These are phyloP conservation scores for Brachynemurus nebulosus DNA, from an alignment of 2,888 invertebrate genomes.

Conservation along the genomic window DNA sequence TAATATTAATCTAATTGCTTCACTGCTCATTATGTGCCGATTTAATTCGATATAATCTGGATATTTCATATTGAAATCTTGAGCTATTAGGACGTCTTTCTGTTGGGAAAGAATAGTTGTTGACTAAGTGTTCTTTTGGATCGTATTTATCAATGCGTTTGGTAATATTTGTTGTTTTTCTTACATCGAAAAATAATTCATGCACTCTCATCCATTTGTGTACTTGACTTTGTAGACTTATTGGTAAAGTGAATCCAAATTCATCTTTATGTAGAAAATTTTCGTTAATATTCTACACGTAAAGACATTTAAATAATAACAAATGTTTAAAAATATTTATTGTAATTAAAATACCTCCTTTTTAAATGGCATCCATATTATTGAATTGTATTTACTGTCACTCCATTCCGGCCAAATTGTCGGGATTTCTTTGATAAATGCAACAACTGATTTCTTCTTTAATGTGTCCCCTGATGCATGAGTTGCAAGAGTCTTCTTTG, in stretches of 20 bases:
- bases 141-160: neutral
- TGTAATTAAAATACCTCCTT: neutral
- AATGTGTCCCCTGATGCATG: too few relatives aligned
- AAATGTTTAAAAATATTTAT: neutral
- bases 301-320: neutral
- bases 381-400: slow-evolving; percentile 24
- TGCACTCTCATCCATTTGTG: neutral
- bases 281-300: neutral
- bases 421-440: too few relatives aligned
- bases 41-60: slow-evolving; percentile 20
- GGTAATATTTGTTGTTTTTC: too few relatives aligned
- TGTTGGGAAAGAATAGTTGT: neutral
- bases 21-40: slow-evolving; percentile 28
- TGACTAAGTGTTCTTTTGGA: neutral
- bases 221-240: neutral
- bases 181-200: slow-evolving; percentile 3
- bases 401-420: slow-evolving; percentile 25
- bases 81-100: neutral
- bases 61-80: neutral
- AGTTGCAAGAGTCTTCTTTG: too few relatives aligned
- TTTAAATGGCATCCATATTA: neutral
- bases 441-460: too few relatives aligned
- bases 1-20: slow-evolving; percentile 30
- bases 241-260: neutral
- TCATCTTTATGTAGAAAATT: neutral